A percentile compares a stretch with the other conserved stretches of the same genome.
Evolutionary conservation across 1,140 invertebrate genomes (phyloP).

Genomic region (Drosophila grimshawi): DNA sequence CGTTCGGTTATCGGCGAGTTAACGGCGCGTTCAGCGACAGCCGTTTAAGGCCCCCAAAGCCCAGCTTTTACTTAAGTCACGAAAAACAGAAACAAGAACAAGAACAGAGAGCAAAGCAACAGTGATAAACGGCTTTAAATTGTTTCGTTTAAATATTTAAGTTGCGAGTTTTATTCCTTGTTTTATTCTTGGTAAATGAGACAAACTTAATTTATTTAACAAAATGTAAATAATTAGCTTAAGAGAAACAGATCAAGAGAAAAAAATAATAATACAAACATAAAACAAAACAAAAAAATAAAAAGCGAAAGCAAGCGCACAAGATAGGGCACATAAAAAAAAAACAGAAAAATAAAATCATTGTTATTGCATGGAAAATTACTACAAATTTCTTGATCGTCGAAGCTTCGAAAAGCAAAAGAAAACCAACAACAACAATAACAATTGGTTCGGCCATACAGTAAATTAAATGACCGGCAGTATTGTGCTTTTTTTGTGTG

Average conservation of each 20-base stretch:
- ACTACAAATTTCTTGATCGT: conserved; percentile 72
- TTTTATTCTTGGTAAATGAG: conserved; percentile 48
- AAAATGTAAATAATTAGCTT: conserved; percentile 9
- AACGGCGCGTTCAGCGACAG: conserved; percentile 44
- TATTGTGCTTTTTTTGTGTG: conserved; percentile 6
- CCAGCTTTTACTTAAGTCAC: conserved; percentile 53
- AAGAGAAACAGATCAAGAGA: conserved; percentile 3
- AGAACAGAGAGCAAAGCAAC: conserved; percentile 9
- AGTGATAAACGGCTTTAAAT: conserved; percentile 39
- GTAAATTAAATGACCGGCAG: conserved; percentile 62
- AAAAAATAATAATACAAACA: conserved; percentile 16
- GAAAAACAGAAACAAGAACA: conserved; percentile 28
- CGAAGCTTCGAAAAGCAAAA: conserved; percentile 41
- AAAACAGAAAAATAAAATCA: conserved; percentile 65
- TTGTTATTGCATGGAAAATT: conserved; percentile 83
- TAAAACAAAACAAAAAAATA: conserved; percentile 14
- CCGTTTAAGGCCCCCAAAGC: conserved; percentile 44
- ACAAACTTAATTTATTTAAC: neutral
- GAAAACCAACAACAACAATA: conserved; percentile 43
- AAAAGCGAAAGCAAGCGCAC: conserved; percentile 35
- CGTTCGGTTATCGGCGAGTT: conserved; percentile 65
- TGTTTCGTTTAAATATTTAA: conserved; percentile 52
- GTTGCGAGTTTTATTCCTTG: conserved; percentile 45
- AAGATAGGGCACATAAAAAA: conserved; percentile 50
- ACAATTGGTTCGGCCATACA: conserved; percentile 68